Conservation (phyloP, 2,113 vertebrate genomes). For the Entomyzon cyanotis region DNA sequence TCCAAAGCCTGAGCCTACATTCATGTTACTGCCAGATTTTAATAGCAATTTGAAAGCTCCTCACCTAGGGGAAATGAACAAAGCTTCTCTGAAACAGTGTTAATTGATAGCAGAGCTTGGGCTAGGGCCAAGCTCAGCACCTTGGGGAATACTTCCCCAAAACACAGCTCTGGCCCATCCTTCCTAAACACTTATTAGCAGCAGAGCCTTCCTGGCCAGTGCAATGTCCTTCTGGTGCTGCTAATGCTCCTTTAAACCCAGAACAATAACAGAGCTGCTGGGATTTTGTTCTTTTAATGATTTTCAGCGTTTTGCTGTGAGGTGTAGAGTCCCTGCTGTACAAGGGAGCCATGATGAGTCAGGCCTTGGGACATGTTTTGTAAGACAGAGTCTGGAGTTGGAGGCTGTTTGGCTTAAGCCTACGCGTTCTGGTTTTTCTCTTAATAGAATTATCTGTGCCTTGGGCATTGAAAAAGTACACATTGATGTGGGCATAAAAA, state of each 20-base stretch:
- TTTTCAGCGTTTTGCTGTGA: background rate
- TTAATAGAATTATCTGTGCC: constrained; percentile 59
- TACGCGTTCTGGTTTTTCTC: background rate
- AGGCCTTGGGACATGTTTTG: constrained; percentile 8
- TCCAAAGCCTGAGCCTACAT: background rate
- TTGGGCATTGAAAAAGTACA: constrained; percentile 50
- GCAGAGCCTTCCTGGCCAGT: background rate
- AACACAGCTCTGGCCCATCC: background rate
- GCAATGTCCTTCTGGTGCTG: background rate
- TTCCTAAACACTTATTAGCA: background rate
- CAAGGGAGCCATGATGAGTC: background rate
- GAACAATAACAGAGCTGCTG: constrained; percentile 25
- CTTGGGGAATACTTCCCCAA: background rate
- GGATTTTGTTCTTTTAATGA: constrained; percentile 9
- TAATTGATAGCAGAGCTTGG: constrained; percentile 3
- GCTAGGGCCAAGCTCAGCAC: background rate
- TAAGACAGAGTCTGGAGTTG: constrained; percentile 33
- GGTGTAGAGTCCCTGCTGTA: background rate
- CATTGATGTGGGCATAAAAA: constrained; percentile 65
- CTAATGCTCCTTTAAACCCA: constrained; percentile 38
- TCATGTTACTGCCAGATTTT: background rate
- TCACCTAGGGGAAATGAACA: background rate
- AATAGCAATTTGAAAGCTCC: background rate
- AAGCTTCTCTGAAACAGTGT: background rate
- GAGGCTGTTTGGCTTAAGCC: constrained; percentile 51